Evolutionary conservation across 2,113 vertebrate genomes (phyloP).

Genomic region (Atlantisia rogersi): DNA sequence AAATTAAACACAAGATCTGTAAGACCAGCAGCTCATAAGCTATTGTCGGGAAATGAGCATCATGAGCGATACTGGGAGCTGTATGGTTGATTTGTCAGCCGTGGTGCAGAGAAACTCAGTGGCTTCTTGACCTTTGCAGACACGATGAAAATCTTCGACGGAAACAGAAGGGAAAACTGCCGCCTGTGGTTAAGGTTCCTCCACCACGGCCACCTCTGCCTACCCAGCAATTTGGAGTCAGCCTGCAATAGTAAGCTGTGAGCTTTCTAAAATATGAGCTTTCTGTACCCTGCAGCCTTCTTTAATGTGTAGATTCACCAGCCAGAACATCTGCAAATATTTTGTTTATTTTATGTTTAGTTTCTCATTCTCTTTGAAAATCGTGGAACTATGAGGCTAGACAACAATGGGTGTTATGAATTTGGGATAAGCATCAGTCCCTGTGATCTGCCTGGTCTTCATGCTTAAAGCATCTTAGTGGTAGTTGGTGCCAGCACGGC

Average conservation of each 20-base stretch:
- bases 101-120: not conserved
- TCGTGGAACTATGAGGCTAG: not conserved
- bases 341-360: not conserved
- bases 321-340: not conserved
- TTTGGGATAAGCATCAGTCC: not conserved
- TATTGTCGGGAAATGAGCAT: not conserved
- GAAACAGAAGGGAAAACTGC: slow-evolving; percentile 65
- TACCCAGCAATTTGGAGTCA: slow-evolving; percentile 89
- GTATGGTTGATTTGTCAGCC: not conserved
- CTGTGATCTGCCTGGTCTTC: not conserved
- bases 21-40: not conserved
- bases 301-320: not conserved
- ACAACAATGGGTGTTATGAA: not conserved
- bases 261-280: not conserved
- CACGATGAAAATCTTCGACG: slow-evolving; percentile 80
- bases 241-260: slow-evolving; percentile 85
- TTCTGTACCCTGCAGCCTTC: not conserved
- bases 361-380: not conserved
- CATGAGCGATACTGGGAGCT: not conserved
- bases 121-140: slow-evolving; percentile 40
- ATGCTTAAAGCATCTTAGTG: not conserved
- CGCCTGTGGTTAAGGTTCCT: slow-evolving; percentile 65
- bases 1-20: not conserved
- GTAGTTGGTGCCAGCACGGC: not conserved
- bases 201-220: slow-evolving; percentile 86